These are phyloP conservation scores for Cololabis saira DNA, from an alignment of 2,113 vertebrate genomes.

Conservation along the genomic window DNA sequence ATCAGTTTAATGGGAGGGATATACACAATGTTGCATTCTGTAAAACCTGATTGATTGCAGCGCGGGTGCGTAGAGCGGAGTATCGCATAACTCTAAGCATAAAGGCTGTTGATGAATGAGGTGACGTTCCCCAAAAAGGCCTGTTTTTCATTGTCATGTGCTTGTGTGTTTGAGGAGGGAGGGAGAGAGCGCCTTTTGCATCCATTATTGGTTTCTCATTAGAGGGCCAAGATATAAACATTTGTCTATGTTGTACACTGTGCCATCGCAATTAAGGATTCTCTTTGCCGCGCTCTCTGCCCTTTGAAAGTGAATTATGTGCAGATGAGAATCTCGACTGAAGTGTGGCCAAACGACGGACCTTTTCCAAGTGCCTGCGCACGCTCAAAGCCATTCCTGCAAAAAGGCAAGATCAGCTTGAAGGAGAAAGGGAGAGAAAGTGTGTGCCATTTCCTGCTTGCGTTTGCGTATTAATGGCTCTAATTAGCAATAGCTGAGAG, in stretches of 20 bases:
- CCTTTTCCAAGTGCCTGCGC: constrained; percentile 71
- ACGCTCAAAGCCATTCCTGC: constrained; percentile 57
- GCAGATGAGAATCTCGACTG: constrained; percentile 77
- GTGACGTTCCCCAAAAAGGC: constrained; percentile 47
- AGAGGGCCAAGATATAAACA: constrained; percentile 79
- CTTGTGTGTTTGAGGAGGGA: constrained; percentile 29
- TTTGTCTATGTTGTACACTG: constrained; percentile 78
- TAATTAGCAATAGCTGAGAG: constrained; percentile 73
- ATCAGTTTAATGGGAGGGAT: constrained; percentile 63
- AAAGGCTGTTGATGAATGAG: constrained; percentile 70
- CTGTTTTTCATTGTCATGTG: constrained; percentile 64
- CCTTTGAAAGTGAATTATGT: constrained; percentile 83
- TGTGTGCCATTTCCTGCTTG: constrained; percentile 45
- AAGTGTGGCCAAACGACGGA: constrained; percentile 69
- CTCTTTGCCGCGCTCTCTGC: constrained; percentile 69
- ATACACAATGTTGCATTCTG: constrained; percentile 82
- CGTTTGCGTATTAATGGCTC: constrained; percentile 68
- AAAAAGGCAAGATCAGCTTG: constrained; percentile 44
- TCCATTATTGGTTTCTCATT: constrained; percentile 82
- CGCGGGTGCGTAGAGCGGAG: constrained; percentile 52
- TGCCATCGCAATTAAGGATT: constrained; percentile 76
- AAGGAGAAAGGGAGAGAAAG: constrained; percentile 32
- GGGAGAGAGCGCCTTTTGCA: constrained; percentile 54
- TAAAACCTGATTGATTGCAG: constrained; percentile 70
- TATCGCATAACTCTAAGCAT: constrained; percentile 52